Evolutionary conservation across 2,888 invertebrate species (phyloP), one percentile per base, ranked within the genome.

Genomic region (Willowsia nigromaculata): DNA sequence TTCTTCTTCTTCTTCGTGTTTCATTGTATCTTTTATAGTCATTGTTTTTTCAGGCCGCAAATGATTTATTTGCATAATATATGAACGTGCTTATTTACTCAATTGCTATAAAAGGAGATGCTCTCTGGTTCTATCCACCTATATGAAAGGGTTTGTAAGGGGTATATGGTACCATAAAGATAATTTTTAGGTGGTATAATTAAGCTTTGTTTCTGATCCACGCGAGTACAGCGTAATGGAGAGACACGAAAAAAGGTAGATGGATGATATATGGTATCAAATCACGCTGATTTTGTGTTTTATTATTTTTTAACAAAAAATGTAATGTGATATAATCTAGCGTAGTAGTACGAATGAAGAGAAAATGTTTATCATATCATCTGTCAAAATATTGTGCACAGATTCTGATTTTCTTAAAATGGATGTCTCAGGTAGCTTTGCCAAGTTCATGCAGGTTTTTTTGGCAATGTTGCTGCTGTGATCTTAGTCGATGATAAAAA

Each of bases 11-110:
- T n/a, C n/a, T n/a, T 15, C 56, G 59, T 80, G 56, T 80, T 78
- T 53, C 78, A 78, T 78, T 80, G 37, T 80, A 37, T 27, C 30
- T 30, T 65, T n/a, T 43, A 25, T 25, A 47, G 74, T 27, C 50
- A 53, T 84, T 68, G 68, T 82, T 83, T 65, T 37, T 74, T 30
- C 43, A 43, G 40, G 11, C 7, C 13, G 40, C 56, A 68, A 62
- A 65, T 85, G 85, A 85, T 78, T 85, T 85, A 85, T 78, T 78
- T 62, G 65, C 78, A 78, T 62, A 85, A 47, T 85, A 33, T 53
- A 74, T 47, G 47, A 74, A n/a, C n/a, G 18, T n/a, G 13, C 18
- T 18, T 18, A 50, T 50, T 50, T 50, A 27, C 33, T 83, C 15
- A 81, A 83, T 83, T 59, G n/a, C 84, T 71, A 71, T 56, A 84